Base-by-base conservation (phyloP, 2,888 invertebrate species). In the Allolobophora icterica region DNA sequence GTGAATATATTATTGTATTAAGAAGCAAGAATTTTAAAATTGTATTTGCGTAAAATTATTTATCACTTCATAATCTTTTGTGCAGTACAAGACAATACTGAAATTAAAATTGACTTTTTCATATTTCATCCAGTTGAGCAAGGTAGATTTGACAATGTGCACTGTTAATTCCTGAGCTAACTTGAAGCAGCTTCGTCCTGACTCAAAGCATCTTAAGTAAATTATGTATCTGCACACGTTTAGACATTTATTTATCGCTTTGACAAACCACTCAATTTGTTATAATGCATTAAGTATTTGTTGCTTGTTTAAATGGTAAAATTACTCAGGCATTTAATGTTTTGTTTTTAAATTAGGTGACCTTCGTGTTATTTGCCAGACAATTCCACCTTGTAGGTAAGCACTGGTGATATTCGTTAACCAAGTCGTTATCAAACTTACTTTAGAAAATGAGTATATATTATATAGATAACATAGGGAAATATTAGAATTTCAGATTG, bases 301-400 rank as follows among this genome's bases (percentile, higher is more conserved):
- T 52, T 89, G 42, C 19, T 45, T 52, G 42, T 71, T n/a, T 8
- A 71, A 71, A 11, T 71, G n/a, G 4, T 34, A 89, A n/a, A n/a
- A 30, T 89, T 38, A 89, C 30, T 35, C 4, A n/a, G 24, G 87
- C 19, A 58, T 38, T 91, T 52, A 15, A n/a, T 40, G 83, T 90
- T 40, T n/a, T 52, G 11, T 58, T 90, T 91, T 87, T 33, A 30
- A 91, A 90, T 87, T 33, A 92, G 92, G 84, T 58, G 92, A 92
- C 52, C 92, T 92, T 33, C 91, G 90, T 89, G 89, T 84, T 45
- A 92, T 92, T 33, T 92, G 89, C 84, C 87, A 92, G 38, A 45
- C 35, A 40, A 91, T 92, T 90, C 92, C 92, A 84, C 90, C 84
- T 90, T 92, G 90, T 89, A 92, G 90, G 92, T 92, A 90, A 92